Evolutionary conservation across 2,888 invertebrate genomes (phyloP).

Genomic region (Cybosia mesomella): DNA sequence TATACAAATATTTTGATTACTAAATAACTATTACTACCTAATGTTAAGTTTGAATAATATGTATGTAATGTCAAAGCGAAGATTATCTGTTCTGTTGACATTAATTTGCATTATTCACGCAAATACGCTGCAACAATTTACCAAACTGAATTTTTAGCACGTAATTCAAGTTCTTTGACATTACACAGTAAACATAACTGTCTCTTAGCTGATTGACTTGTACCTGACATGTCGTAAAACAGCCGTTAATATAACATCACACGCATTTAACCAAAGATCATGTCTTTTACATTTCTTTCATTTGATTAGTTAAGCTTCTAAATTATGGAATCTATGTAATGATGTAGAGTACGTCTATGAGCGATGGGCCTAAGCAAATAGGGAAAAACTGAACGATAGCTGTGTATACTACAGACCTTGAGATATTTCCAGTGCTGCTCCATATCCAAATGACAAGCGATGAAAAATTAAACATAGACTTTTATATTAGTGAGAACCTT

Average conservation of each 20-base stretch:
- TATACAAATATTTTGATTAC: background rate
- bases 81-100: background rate
- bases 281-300: slow-evolving; percentile 3
- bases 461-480: slow-evolving; percentile 64
- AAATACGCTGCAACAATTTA: slow-evolving; percentile 30
- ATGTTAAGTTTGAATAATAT: background rate
- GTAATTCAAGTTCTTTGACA: slow-evolving; percentile 20
- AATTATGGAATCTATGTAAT: background rate
- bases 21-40: background rate
- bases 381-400: slow-evolving; percentile 32
- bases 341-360: background rate
- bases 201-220: slow-evolving; percentile 37
- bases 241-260: slow-evolving; percentile 30
- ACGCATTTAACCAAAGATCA: slow-evolving; percentile 26
- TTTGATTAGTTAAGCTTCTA: background rate
- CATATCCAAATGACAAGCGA: slow-evolving; percentile 77
- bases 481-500: slow-evolving; percentile 42
- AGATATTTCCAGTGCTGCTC: slow-evolving; percentile 93
- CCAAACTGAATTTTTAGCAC: slow-evolving; percentile 32
- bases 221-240: slow-evolving; percentile 29
- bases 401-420: slow-evolving; percentile 89
- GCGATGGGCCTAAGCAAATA: slow-evolving; percentile 32
- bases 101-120: background rate
- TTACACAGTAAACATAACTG: slow-evolving; percentile 40
- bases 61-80: background rate